A percentile compares a stretch with the other conserved stretches of the same genome.
These are phyloP conservation scores for Nomia melanderi DNA, from an alignment of 1,140 invertebrate genomes.

Conservation along the genomic window DNA sequence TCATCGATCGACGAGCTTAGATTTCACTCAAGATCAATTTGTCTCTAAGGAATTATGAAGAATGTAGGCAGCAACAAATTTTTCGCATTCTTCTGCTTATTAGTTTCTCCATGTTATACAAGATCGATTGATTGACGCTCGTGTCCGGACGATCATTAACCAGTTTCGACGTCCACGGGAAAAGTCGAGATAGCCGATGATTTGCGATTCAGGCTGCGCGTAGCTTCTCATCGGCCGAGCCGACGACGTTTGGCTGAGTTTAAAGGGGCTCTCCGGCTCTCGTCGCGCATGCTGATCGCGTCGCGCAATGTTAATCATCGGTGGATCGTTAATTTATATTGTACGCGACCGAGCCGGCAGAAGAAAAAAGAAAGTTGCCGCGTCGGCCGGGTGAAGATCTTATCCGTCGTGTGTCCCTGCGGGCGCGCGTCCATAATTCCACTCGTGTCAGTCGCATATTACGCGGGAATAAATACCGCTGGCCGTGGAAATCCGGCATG, in stretches of 20 bases:
- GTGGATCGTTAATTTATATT: constrained; percentile 51
- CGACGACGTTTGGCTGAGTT: background rate
- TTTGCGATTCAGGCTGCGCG: constrained; percentile 24
- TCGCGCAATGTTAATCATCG: constrained; percentile 45
- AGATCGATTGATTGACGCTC: background rate
- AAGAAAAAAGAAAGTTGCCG: constrained; percentile 35
- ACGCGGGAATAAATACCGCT: constrained; percentile 49
- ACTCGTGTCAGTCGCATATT: constrained; percentile 37
- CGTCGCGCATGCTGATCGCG: constrained; percentile 41
- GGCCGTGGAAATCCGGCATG: constrained; percentile 36
- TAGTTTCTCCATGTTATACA: no score
- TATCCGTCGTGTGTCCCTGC: constrained; percentile 45
- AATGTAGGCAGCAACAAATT: no score
- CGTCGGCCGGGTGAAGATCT: constrained; percentile 32
- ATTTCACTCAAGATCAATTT: no score
- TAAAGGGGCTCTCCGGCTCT: background rate
- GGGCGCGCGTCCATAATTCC: constrained; percentile 42
- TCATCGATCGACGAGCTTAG: no score
- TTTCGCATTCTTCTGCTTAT: no score
- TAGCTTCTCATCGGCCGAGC: constrained; percentile 19
- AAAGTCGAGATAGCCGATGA: constrained; percentile 5
- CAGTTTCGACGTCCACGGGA: constrained; percentile 2
- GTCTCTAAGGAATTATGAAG: no score
- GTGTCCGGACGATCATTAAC: constrained; percentile 4
- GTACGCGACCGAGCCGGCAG: constrained; percentile 1